Conservation (phyloP, 2,113 vertebrate species). For the Pterocles burchelli region DNA sequence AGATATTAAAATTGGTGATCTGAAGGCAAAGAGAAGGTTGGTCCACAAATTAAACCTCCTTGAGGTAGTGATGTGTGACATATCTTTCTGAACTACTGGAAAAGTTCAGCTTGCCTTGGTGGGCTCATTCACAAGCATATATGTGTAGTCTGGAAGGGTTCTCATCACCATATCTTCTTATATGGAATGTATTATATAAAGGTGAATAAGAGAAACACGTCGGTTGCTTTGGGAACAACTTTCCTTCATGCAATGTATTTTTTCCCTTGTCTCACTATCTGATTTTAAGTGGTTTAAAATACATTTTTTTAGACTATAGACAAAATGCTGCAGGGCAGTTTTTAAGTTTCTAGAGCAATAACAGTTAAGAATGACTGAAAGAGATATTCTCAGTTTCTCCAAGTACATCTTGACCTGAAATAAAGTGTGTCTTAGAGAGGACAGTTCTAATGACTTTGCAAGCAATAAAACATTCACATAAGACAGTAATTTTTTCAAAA, state of each 20-base stretch:
- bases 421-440: neutral
- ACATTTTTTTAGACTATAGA: neutral
- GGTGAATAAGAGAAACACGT: neutral
- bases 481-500: neutral
- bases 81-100: neutral
- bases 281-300: neutral
- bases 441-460: neutral
- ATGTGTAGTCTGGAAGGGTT: neutral
- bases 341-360: neutral
- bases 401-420: neutral
- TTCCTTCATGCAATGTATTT: neutral
- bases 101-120: neutral
- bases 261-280: neutral
- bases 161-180: neutral
- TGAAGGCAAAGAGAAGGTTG: neutral
- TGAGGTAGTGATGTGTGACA: neutral
- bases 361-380: neutral
- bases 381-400: neutral
- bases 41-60: neutral
- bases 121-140: neutral
- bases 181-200: neutral
- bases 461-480: neutral
- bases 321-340: neutral
- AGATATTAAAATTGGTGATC: neutral
- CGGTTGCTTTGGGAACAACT: neutral